Evolutionary conservation across 2,888 invertebrate genomes (phyloP).

Genomic region (Lucinisca nassula): DNA sequence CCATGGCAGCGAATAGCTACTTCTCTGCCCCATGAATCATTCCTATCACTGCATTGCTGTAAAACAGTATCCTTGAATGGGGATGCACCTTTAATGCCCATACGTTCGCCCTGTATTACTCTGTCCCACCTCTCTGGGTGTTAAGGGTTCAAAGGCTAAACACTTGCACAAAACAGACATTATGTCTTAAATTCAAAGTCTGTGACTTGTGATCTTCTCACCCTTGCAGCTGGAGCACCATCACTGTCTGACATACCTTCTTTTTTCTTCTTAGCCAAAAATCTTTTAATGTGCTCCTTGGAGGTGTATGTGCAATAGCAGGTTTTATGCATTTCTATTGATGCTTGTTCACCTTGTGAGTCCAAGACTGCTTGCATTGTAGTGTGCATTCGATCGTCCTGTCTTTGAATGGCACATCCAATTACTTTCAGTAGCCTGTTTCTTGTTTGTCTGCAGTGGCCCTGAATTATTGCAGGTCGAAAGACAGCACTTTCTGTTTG

Average conservation of each 20-base stretch:
- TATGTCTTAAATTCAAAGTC: neutral
- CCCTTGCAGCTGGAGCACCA: neutral
- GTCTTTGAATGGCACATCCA: too few relatives aligned
- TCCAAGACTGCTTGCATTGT: too few relatives aligned
- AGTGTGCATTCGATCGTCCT: too few relatives aligned
- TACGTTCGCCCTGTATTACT: too few relatives aligned
- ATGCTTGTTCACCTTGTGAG: neutral
- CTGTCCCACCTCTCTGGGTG: neutral
- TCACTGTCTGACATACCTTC: neutral
- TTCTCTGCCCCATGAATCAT: neutral
- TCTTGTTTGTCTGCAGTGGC: too few relatives aligned
- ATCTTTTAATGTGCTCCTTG: neutral
- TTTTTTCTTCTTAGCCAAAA: neutral
- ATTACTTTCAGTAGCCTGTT: too few relatives aligned
- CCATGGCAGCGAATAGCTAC: neutral
- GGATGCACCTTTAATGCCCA: too few relatives aligned
- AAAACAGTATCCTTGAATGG: too few relatives aligned
- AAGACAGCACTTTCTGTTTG: too few relatives aligned
- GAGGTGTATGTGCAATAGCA: neutral
- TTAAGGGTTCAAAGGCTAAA: neutral
- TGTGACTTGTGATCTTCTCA: conserved; percentile 1
- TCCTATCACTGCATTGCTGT: too few relatives aligned
- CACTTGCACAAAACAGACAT: neutral
- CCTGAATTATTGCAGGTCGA: too few relatives aligned
- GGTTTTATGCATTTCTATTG: neutral